Percentiles rank a stretch among this genome's conserved stretches.
phyloP scores from a whole-genome alignment of 2,888 invertebrate species.

The Rhodophaea formosa region DNA sequence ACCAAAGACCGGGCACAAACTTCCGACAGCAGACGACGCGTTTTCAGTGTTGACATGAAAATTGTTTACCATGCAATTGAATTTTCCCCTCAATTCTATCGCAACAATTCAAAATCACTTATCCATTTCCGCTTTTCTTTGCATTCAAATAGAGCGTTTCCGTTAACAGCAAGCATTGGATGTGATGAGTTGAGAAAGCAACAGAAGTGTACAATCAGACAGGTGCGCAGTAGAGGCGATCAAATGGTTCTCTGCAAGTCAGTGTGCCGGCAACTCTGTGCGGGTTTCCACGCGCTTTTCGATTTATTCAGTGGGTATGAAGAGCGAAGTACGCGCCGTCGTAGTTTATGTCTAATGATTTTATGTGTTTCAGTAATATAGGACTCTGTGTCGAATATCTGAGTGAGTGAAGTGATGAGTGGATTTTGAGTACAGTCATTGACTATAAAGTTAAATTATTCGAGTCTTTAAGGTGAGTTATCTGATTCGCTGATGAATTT shows the following conservation, averaged over 20 bases:
- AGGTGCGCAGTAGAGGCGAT: conserved; percentile 26
- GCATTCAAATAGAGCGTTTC: neutral
- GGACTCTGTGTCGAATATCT: conserved; percentile 22
- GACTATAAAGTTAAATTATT: conserved; percentile 7
- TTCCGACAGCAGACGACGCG: conserved; percentile 41
- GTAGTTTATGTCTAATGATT: conserved; percentile 41
- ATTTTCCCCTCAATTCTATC: neutral
- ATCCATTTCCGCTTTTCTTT: conserved; percentile 30
- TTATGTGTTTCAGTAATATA: conserved; percentile 52
- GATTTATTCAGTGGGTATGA: conserved; percentile 24
- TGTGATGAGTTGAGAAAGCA: neutral
- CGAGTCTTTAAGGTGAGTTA: conserved; percentile 10
- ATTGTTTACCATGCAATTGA: conserved; percentile 21
- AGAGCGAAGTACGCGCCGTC: conserved; percentile 53
- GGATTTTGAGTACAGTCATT: conserved; percentile 21
- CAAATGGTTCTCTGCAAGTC: conserved; percentile 39
- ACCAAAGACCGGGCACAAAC: conserved; percentile 43
- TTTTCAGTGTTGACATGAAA: conserved; percentile 56
- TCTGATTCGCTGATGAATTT: neutral
- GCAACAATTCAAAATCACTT: neutral
- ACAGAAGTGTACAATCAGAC: neutral
- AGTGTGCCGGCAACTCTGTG: conserved; percentile 60
- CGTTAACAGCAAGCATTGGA: conserved; percentile 1
- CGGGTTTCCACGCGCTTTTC: conserved; percentile 43
- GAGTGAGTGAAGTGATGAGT: conserved; percentile 25